A percentile compares a stretch with the other conserved stretches of the same genome.
Conservation (phyloP, 1,140 invertebrate species). For the Drosophila kepulauana region DNA sequence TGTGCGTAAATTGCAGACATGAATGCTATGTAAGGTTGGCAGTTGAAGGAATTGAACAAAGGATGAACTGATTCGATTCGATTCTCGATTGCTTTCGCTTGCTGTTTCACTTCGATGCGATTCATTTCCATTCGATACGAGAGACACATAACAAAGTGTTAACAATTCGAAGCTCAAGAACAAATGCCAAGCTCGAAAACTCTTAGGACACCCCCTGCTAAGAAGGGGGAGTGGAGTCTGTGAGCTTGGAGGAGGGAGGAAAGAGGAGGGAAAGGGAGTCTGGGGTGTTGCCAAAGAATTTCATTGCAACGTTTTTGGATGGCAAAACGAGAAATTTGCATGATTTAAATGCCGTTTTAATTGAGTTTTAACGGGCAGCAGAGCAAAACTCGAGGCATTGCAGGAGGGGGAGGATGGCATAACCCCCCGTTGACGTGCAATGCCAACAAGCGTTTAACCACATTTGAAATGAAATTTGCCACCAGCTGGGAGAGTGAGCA, state of each 20-base stretch:
- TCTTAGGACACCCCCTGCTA: neutral
- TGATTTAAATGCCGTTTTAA: constrained; percentile 83
- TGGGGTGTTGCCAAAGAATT: constrained; percentile 63
- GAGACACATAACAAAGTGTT: constrained; percentile 67
- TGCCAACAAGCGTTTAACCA: constrained; percentile 76
- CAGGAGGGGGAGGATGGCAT: constrained; percentile 3
- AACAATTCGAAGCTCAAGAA: constrained; percentile 67
- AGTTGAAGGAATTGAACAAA: constrained; percentile 28
- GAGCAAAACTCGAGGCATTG: neutral
- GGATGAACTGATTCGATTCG: constrained; percentile 60
- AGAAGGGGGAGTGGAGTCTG: too few relatives aligned
- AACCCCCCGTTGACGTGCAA: constrained; percentile 69
- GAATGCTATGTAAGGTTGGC: neutral
- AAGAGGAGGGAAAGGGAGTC: too few relatives aligned
- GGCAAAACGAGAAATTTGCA: constrained; percentile 67
- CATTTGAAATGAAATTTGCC: constrained; percentile 76
- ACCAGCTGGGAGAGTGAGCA: constrained; percentile 59
- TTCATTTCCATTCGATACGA: constrained; percentile 21
- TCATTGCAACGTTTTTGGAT: constrained; percentile 49
- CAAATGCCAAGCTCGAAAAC: constrained; percentile 18
- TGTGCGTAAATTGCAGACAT: constrained; percentile 77
- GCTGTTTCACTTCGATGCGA: constrained; percentile 51
- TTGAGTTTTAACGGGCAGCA: constrained; percentile 61
- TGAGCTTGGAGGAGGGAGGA: neutral
- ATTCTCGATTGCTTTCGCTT: constrained; percentile 29